phyloP scores from a whole-genome alignment of 1,140 invertebrate species.

The Bombus ignitus region DNA sequence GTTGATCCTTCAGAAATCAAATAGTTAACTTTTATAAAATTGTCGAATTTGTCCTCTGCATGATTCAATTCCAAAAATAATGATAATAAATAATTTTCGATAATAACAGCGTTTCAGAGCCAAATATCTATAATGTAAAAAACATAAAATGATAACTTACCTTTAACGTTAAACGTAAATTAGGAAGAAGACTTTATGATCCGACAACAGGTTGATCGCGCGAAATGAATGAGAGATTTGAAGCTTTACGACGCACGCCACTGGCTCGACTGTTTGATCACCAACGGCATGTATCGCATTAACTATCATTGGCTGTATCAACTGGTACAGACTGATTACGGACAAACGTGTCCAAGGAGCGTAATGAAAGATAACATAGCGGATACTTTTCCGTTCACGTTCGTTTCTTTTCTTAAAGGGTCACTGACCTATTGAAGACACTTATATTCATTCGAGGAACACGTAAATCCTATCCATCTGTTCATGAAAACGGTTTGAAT shows the following conservation, averaged over 20 bases:
- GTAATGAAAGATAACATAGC: conserved; percentile 31
- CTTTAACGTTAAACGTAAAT: background rate
- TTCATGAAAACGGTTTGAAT: background rate
- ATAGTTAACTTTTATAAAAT: background rate
- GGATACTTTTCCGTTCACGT: background rate
- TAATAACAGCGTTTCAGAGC: background rate
- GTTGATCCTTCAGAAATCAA: background rate
- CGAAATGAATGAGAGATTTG: conserved; percentile 14
- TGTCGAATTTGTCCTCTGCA: background rate
- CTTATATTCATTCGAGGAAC: background rate
- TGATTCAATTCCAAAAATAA: background rate
- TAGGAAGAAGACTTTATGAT: background rate
- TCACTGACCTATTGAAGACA: background rate
- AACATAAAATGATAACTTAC: background rate
- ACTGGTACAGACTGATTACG: conserved; percentile 33
- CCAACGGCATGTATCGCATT: conserved; percentile 26
- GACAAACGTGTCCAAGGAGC: background rate
- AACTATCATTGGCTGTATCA: conserved; percentile 50
- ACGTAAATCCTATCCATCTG: no score
- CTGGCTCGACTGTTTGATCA: conserved; percentile 23
- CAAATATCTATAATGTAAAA: background rate
- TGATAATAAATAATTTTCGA: background rate
- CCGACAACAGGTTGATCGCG: background rate
- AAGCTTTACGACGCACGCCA: background rate
- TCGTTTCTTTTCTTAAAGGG: background rate